A percentile compares a stretch with the other conserved stretches of the same genome.
Evolutionary conservation across 2,797 vertebrate genomes (phyloP).

Genomic region (Scarus forsteni): DNA sequence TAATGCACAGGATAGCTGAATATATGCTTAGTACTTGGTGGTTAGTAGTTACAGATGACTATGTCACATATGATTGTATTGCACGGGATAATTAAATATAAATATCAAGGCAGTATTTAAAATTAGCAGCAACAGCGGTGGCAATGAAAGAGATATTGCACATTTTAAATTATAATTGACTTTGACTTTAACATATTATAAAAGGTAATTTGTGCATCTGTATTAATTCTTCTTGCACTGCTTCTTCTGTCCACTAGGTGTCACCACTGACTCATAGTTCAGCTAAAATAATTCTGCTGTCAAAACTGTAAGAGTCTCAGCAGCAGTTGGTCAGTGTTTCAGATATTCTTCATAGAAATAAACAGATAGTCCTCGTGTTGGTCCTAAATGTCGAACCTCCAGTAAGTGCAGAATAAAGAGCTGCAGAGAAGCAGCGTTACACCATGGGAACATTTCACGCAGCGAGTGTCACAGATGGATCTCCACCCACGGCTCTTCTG

Average conservation of each 20-base stretch:
- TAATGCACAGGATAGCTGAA: too few species aligned
- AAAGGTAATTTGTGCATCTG: background rate
- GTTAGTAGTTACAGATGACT: too few species aligned
- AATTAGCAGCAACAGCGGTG: too few species aligned
- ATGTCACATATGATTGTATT: too few species aligned
- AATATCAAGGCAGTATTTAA: too few species aligned
- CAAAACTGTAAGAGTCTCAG: background rate
- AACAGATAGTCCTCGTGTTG: background rate
- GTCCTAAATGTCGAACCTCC: background rate
- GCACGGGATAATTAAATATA: too few species aligned
- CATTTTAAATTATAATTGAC: too few species aligned
- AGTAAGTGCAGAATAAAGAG: background rate
- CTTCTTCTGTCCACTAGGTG: constrained; percentile 64
- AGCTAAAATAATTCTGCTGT: background rate
- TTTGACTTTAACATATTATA: too few species aligned
- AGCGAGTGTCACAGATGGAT: constrained; percentile 54
- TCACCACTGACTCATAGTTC: constrained; percentile 29
- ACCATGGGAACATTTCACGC: background rate
- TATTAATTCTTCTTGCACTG: background rate
- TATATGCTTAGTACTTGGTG: too few species aligned
- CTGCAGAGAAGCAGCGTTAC: constrained; percentile 10
- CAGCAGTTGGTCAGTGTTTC: background rate
- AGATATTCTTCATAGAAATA: background rate
- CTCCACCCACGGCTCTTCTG: constrained; percentile 53
- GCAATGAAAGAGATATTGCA: too few species aligned